Base-by-base conservation (phyloP, 2,888 invertebrate species). In the Colostygia pectinataria region DNA sequence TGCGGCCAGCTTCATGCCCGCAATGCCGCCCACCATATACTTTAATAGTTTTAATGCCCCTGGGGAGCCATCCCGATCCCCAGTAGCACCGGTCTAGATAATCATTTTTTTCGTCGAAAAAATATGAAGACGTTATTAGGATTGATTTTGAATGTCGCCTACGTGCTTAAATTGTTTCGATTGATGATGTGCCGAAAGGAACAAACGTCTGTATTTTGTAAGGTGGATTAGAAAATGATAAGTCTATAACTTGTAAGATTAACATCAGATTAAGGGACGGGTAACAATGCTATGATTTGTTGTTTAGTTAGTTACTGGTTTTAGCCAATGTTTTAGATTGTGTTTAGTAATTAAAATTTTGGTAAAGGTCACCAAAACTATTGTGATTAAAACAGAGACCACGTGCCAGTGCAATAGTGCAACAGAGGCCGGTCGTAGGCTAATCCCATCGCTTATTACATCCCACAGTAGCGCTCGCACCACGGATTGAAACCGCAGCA, bases 41-140 rank as follows among this genome's bases (percentile, higher is more conserved):
- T 83, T 87, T 85, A 85, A 87, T 86, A 83, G 84, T 83, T 83
- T 80, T 83, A 83, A 84, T 84, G 78, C 71, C 64, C 67, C 68
- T 68, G 67, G 74, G 74, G 66, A 31, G 33, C 66, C 68, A 65
- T 68, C 55, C 53, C 42, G 42, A 39, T 45, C 24, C 27, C 65
- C 66, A 61, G 71, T 67, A 69, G 71, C 66, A 54, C 38, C 64
- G 60, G 66, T 69, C 65, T 65, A 61, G 38, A 48, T 40, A 48
- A 48, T 41, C 29, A 54, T 6, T 55, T 47, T 53, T 43, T 53
- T 53, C 41, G 29, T 32, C 12, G 44, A 45, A 51, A 52, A 41
- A 31, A 36, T 53, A 58, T 60, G 38, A 56, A 60, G 59, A 58
- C 54, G 47, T 60, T 48, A 53, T 57, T 51, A 36, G 28, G 34